Percentiles rank a stretch among this genome's conserved stretches.
These are phyloP conservation scores for Coregonus clupeaformis DNA, from an alignment of 2,113 vertebrate genomes.

Conservation along the genomic window DNA sequence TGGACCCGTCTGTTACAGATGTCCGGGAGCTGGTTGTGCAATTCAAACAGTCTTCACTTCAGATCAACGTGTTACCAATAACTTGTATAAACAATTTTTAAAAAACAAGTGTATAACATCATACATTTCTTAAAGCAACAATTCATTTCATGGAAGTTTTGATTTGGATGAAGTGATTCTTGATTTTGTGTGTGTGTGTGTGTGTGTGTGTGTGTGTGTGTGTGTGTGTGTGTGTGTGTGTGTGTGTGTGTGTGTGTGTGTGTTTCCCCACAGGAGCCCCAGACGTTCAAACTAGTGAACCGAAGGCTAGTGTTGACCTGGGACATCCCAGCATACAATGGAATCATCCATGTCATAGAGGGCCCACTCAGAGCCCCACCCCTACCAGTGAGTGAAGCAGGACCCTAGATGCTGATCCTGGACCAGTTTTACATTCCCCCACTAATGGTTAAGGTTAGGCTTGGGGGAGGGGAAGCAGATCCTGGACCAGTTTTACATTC, in stretches of 20 bases:
- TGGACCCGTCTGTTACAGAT: neutral
- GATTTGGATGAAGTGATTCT: too few relatives aligned
- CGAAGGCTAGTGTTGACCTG: slow-evolving; percentile 77
- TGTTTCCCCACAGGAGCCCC: slow-evolving; percentile 55
- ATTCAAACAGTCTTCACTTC: too few relatives aligned
- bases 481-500: too few relatives aligned
- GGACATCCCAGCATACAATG: slow-evolving; percentile 89
- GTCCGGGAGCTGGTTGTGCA: too few relatives aligned
- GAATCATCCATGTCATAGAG: slow-evolving; percentile 87
- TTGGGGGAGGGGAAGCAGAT: too few relatives aligned
- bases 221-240: neutral
- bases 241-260: neutral
- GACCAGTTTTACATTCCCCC: too few relatives aligned
- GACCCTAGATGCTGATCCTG: neutral
- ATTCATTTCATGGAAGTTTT: too few relatives aligned
- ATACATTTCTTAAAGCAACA: too few relatives aligned
- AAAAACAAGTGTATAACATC: too few relatives aligned
- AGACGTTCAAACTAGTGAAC: slow-evolving; percentile 77
- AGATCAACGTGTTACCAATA: too few relatives aligned
- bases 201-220: neutral
- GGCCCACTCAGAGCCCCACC: slow-evolving; percentile 78
- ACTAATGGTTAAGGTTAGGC: too few relatives aligned
- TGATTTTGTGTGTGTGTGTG: neutral
- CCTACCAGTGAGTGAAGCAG: slow-evolving; percentile 44
- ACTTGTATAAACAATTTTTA: too few relatives aligned